Evolutionary conservation across 2,797 vertebrate genomes (phyloP).

Genomic region (Podarcis lilfordi): DNA sequence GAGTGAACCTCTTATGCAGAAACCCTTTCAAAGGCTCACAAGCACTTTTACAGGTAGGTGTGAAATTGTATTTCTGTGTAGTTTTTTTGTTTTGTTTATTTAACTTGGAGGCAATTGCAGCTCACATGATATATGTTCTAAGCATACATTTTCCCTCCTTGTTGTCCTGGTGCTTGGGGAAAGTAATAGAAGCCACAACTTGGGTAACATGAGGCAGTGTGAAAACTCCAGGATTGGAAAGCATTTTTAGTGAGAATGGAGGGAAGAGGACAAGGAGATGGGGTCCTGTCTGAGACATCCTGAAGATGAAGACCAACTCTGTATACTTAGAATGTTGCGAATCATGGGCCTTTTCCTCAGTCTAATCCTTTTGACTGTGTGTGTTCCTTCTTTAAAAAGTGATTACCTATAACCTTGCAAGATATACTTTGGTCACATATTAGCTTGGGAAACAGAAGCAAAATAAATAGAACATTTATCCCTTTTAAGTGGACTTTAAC

Average conservation of each 20-base stretch:
- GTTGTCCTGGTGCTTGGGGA: background rate
- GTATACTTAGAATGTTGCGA: slow-evolving; percentile 15
- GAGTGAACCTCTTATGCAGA: no score
- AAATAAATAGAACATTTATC: background rate
- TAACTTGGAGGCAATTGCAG: no score
- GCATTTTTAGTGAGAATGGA: background rate
- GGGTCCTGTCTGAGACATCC: background rate
- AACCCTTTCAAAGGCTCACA: no score
- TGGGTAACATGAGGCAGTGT: no score
- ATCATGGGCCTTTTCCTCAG: slow-evolving; percentile 38
- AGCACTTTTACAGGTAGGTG: no score
- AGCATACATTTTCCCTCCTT: background rate
- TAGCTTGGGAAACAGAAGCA: background rate
- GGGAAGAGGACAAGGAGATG: background rate
- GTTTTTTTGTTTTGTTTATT: no score
- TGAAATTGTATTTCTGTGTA: no score
- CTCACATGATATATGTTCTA: background rate
- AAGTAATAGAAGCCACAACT: background rate
- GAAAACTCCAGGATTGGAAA: background rate
- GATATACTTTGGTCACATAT: background rate
- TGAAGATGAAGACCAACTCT: slow-evolving; percentile 19
- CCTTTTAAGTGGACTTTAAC: slow-evolving; percentile 25
- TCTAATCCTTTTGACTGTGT: slow-evolving; percentile 1
- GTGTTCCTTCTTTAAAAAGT: slow-evolving; percentile 13
- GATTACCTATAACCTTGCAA: slow-evolving; percentile 17